phyloP scores from a whole-genome alignment of 1,140 invertebrate species.

The Thalassaphorura encarpata region DNA sequence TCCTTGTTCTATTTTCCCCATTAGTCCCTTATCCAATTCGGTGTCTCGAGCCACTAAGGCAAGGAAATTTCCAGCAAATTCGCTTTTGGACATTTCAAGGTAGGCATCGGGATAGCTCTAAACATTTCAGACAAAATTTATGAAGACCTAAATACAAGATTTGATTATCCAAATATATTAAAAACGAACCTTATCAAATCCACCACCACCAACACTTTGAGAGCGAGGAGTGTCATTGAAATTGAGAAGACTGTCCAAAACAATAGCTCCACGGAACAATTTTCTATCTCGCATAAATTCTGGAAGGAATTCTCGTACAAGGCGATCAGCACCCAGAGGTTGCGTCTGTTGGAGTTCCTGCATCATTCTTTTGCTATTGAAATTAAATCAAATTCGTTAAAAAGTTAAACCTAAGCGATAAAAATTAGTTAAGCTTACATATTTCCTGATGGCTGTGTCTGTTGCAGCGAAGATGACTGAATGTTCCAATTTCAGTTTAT shows the following conservation, averaged over 20 bases:
- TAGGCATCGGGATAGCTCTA: conserved; percentile 17
- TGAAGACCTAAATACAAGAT: background rate
- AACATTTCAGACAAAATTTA: background rate
- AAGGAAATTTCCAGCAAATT: conserved; percentile 18
- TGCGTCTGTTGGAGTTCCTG: background rate
- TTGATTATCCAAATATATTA: background rate
- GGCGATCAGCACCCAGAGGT: conserved; percentile 5
- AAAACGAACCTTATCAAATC: conserved; percentile 11
- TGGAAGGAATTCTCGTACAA: conserved; percentile 6
- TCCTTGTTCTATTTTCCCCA: background rate
- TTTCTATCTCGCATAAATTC: conserved; percentile 8
- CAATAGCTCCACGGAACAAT: conserved; percentile 19
- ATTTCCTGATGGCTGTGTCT: conserved; percentile 15
- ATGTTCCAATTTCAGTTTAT: background rate
- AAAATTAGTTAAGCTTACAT: conserved; percentile 5
- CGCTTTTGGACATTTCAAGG: background rate
- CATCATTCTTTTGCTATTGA: background rate
- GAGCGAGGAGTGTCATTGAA: conserved; percentile 1
- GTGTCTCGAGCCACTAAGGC: conserved; percentile 9
- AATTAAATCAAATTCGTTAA: background rate
- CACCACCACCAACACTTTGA: background rate
- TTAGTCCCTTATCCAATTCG: conserved; percentile 7
- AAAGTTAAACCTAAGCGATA: background rate
- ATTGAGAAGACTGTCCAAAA: conserved; percentile 23
- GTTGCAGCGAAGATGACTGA: conserved; percentile 19